phyloP scores from a whole-genome alignment of 2,888 invertebrate genomes.

The Maniola hyperantus region DNA sequence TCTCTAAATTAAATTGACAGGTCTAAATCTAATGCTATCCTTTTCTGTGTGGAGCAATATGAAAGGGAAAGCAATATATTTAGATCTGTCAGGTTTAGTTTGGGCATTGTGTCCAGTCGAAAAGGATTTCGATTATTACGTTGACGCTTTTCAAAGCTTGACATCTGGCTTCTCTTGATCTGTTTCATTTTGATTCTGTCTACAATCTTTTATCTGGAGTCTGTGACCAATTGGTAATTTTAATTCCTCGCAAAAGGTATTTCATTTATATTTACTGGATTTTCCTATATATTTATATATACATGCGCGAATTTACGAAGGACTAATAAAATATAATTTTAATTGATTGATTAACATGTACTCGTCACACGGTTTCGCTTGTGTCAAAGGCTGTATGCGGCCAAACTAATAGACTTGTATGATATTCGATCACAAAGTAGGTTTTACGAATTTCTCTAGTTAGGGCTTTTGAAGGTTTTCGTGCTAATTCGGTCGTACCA shows the following conservation, averaged over 20 bases:
- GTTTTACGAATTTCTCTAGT: constrained; percentile 8
- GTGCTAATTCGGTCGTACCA: background rate
- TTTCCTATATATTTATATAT: constrained; percentile 56
- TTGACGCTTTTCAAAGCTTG: no score
- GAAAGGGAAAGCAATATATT: no score
- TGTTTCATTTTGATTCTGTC: background rate
- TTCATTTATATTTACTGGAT: constrained; percentile 58
- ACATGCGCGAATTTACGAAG: constrained; percentile 37
- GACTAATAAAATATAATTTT: constrained; percentile 34
- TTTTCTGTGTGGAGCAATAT: no score
- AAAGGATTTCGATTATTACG: no score
- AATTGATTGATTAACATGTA: constrained; percentile 31
- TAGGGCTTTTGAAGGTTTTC: constrained; percentile 10
- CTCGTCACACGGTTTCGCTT: constrained; percentile 39
- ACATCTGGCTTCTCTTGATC: no score
- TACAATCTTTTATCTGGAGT: background rate
- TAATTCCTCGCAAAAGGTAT: constrained; percentile 62
- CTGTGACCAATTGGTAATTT: constrained; percentile 22
- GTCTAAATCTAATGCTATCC: no score
- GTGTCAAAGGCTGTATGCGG: constrained; percentile 42
- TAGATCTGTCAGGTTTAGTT: background rate
- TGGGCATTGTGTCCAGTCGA: background rate
- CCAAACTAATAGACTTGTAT: constrained; percentile 40
- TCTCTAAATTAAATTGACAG: no score
- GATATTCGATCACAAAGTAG: constrained; percentile 22